Percentiles rank a stretch among this genome's conserved stretches.
These are phyloP conservation scores for Tetrax tetrax DNA, from an alignment of 2,113 vertebrate species.

Conservation along the genomic window DNA sequence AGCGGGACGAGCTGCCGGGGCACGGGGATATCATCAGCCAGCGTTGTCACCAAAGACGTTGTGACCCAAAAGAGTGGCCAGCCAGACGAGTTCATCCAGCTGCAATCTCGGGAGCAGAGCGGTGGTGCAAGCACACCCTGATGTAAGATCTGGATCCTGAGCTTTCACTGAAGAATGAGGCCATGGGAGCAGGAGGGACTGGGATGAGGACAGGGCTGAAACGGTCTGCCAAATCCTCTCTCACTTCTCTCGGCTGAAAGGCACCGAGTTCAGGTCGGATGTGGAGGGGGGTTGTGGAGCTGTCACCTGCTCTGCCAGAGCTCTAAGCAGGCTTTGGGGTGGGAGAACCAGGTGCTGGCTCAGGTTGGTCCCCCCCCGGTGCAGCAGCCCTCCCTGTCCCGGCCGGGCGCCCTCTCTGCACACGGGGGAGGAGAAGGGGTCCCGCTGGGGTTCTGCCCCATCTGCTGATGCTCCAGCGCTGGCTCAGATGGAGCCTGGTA, in stretches of 20 bases:
- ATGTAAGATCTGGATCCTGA: background rate
- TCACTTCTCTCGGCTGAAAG: background rate
- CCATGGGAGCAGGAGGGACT: background rate
- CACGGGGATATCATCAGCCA: background rate
- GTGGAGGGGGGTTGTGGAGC: accelerated
- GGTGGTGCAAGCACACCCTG: background rate
- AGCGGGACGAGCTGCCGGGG: background rate
- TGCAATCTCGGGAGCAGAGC: background rate
- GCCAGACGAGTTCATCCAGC: background rate
- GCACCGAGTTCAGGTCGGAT: background rate
- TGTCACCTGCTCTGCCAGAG: background rate
- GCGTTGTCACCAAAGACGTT: background rate
- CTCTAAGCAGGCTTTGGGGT: background rate
- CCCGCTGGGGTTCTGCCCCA: background rate
- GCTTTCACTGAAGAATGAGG: background rate
- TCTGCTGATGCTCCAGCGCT: background rate
- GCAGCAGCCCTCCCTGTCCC: background rate
- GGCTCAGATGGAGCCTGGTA: background rate
- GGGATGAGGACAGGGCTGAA: background rate
- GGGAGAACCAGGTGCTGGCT: background rate
- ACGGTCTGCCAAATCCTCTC: background rate
- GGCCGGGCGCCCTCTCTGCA: background rate
- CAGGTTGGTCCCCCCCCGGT: background rate
- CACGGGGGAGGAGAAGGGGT: background rate
- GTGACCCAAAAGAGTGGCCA: background rate